phyloP scores from a whole-genome alignment of 1,140 invertebrate species.

The Meloidogyne chitwoodi region DNA sequence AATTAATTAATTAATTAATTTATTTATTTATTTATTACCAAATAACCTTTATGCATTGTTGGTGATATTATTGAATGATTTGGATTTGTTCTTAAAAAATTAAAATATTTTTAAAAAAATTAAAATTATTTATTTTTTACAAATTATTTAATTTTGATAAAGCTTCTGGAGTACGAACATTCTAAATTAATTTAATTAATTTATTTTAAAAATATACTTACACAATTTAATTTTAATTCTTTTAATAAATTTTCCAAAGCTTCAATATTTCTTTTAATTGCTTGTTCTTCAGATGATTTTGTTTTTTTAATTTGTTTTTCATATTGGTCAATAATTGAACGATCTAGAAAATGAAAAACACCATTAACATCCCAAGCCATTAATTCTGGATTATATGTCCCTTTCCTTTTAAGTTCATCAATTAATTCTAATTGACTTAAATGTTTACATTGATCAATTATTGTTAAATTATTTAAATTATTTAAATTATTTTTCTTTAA shows the following conservation, averaged over 20 bases:
- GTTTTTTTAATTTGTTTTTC: constrained; percentile 47
- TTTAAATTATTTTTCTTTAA: constrained; percentile 27
- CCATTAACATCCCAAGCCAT: constrained; percentile 59
- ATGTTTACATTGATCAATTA: constrained; percentile 50
- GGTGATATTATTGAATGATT: constrained; percentile 47
- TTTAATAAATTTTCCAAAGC: constrained; percentile 50
- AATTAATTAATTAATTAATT: too few species aligned
- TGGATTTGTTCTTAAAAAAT: constrained; percentile 41
- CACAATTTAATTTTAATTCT: constrained; percentile 52
- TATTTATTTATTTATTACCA: neutral
- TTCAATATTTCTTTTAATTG: constrained; percentile 54
- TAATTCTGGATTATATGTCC: constrained; percentile 58
- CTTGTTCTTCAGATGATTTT: constrained; percentile 49
- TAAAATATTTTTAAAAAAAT: neutral
- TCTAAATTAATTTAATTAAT: constrained; percentile 1
- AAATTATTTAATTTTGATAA: constrained; percentile 45
- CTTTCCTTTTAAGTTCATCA: constrained; percentile 54
- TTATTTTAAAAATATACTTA: neutral
- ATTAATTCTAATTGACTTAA: constrained; percentile 53
- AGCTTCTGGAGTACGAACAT: constrained; percentile 46
- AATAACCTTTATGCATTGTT: constrained; percentile 33
- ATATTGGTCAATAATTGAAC: constrained; percentile 57
- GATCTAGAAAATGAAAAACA: constrained; percentile 56
- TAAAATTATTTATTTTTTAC: too few species aligned
- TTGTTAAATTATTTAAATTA: too few species aligned